Conservation (phyloP, 1,140 invertebrate genomes). For the Pseudomyrmex cubaensis region DNA sequence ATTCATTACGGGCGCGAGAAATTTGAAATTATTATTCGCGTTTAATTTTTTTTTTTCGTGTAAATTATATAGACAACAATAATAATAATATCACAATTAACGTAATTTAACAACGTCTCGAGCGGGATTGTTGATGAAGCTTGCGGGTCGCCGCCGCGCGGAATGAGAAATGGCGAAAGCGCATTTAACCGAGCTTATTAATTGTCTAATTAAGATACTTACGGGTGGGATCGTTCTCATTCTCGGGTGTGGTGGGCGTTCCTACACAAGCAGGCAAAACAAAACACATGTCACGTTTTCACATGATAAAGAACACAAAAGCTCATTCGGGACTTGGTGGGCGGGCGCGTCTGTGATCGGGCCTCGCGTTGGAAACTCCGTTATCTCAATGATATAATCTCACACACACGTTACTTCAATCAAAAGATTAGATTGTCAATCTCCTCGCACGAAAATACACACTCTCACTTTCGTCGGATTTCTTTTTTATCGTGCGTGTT, state of each 20-base stretch:
- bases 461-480: not conserved
- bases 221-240: constrained; percentile 86
- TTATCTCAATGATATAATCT: not conserved
- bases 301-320: constrained; percentile 82
- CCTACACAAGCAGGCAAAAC: constrained; percentile 86
- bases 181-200: constrained; percentile 51
- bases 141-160: not conserved
- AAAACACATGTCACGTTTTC: constrained; percentile 85
- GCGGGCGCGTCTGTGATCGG: constrained; percentile 46
- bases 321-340: constrained; percentile 77
- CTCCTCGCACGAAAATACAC: not conserved
- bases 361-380: constrained; percentile 10
- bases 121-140: not conserved
- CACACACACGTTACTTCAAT: not conserved
- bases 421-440: not conserved
- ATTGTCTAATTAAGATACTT: constrained; percentile 86
- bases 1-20: not conserved
- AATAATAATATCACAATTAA: too few relatives aligned
- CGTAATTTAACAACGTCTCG: too few relatives aligned
- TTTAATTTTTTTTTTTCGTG: not conserved
- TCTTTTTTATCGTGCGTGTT: not conserved
- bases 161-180: constrained; percentile 13
- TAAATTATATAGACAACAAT: not conserved
- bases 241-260: constrained; percentile 86
- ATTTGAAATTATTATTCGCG: not conserved